phyloP scores from a whole-genome alignment of 2,888 invertebrate species.

The Sinelater perroti region DNA sequence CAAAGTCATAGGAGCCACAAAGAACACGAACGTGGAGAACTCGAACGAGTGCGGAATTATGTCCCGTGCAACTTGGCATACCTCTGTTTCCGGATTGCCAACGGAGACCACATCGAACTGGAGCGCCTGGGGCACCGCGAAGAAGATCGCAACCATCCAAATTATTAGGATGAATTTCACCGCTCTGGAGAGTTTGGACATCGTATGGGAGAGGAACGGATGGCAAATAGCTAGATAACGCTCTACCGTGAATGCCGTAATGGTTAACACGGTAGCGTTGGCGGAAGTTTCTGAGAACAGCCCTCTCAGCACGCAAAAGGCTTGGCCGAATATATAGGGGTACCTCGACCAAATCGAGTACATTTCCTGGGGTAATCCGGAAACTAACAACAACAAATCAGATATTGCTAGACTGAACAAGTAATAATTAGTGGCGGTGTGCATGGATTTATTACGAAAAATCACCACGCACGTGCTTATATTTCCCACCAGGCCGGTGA shows the following conservation, averaged over 20 bases:
- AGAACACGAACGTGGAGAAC: slow-evolving; percentile 83
- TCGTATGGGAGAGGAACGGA: slow-evolving; percentile 77
- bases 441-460: slow-evolving; percentile 82
- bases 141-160: slow-evolving; percentile 79
- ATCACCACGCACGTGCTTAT: slow-evolving; percentile 87
- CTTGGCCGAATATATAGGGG: slow-evolving; percentile 80
- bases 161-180: slow-evolving; percentile 81
- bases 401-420: slow-evolving; percentile 86
- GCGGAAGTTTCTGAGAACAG: slow-evolving; percentile 82
- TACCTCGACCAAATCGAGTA: slow-evolving; percentile 80
- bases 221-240: slow-evolving; percentile 77
- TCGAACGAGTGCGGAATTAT: slow-evolving; percentile 77
- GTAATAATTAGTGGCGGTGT: slow-evolving; percentile 84
- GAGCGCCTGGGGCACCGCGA: slow-evolving; percentile 77
- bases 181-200: slow-evolving; percentile 87
- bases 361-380: slow-evolving; percentile 86
- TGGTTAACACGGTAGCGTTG: slow-evolving; percentile 76
- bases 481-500: slow-evolving; percentile 83
- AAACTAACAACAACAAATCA: slow-evolving; percentile 78
- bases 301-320: slow-evolving; percentile 80
- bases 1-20: slow-evolving; percentile 86
- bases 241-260: slow-evolving; percentile 76
- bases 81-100: slow-evolving; percentile 53
- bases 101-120: slow-evolving; percentile 60
- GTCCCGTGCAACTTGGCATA: slow-evolving; percentile 64